Evolutionary conservation across 2,797 vertebrate genomes (phyloP), one percentile per base, ranked within the genome.

Genomic region (Tamandua tetradactyla): DNA sequence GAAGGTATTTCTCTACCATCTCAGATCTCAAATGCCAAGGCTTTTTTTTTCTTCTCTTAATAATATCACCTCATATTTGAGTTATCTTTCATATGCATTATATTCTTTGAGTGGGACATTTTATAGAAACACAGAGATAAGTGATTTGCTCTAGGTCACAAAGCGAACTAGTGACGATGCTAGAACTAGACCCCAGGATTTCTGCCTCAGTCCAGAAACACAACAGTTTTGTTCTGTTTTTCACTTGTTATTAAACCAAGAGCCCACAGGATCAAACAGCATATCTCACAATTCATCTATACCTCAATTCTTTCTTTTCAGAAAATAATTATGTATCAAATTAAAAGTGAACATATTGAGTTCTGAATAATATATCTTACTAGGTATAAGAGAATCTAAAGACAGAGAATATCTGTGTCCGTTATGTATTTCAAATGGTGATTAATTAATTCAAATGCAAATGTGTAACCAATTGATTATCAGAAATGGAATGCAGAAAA

Each of bases 381-480:
- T 75, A 86, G 25, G 8, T 87, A 49, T 62, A 89, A 57, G 7
- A 47, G 18, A 76, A 32, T 79, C 20, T 23, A 91, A 86, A 94
- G 23, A 85, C 62, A 87, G 10, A 79, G 62, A 59, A 35, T 79
- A 87, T 57, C 23, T 64, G 18, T 76, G 35, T 4, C 20, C 35
- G 80, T 42, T 91, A 75, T 62, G 62, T 69, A 84, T 47, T 87
- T 18, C 30, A 75, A 88, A 35, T 80, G 88, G 18, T 91, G 61
- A 71, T 17, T 91, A 94, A 84, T 84, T n/a, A 66, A 55, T 91
- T 94, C 72, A 88, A 87, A 94, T 57, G 87, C 42, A 87, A 91
- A 93, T 68, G 25, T 37, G 55, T 57, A 93, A 84, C 7, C 66
- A 89, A 74, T 49, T 52, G 49, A 55, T 55, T 35, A 83, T 61